Base-by-base conservation (phyloP, 2,797 vertebrate genomes). In the Acanthis flammea region DNA sequence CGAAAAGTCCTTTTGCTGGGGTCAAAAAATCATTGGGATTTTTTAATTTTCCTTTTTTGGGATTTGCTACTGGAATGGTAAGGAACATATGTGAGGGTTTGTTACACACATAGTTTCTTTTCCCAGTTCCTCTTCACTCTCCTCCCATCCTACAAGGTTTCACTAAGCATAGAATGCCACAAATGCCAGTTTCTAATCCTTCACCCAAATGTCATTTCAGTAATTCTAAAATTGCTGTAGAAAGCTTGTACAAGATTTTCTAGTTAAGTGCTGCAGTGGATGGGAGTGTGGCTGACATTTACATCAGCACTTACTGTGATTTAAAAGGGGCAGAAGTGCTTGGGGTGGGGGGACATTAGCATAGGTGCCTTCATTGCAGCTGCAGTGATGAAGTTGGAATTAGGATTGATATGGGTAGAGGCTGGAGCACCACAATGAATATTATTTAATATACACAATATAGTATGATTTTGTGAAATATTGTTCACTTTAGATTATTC, bases 131-230 rank as follows among this genome's bases (percentile, higher is more conserved):
- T 88, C 54, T 66, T 88, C 66, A 65, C 9, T 85, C 67, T 86
- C 37, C 73, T 82, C 65, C 44, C 50, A 74, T 55, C 83, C 51
- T 15, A 14, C 33, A 55, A 77, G 44, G 30, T 70, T 92, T 72
- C 82, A 68, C 79, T 28, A 73, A 75, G 50, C 48, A 85, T 4
- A 67, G 51, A 58, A 87, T 67, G 47, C 37, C 2, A 17, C 53
- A 86, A 86, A 80, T 93, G 58, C 54, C 9, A 3, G 61, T 79
- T 94, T 62, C 83, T 88, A 88, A 93, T 73, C 86, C 48, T 58
- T 86, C 87, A 85, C 48, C 48, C 53, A 95, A 92, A 95, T 85
- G 67, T 47, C 74, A 74, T 74, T 70, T 79, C 71, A 58, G 74
- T 77, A 82, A 91, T 88, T 88, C 71, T 74, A 76, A 75, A 37